Percentiles rank a stretch among this genome's conserved stretches.
Conservation (phyloP, 92 coral and sea anemone genomes). For the Phymanthus crucifer region DNA sequence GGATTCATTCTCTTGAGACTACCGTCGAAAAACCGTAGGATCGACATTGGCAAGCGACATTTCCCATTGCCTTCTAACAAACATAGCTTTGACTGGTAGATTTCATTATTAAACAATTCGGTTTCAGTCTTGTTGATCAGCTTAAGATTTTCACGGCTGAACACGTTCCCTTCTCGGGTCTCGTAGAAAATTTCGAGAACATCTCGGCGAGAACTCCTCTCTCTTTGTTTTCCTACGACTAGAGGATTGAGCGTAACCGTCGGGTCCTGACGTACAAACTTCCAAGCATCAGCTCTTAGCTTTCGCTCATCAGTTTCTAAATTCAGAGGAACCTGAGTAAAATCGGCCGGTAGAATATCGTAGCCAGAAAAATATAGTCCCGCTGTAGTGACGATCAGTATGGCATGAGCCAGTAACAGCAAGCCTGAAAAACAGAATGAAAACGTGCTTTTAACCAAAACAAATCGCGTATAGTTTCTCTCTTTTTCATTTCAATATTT, state of each 20-base stretch:
- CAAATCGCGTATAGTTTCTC: not conserved
- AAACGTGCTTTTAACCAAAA: not conserved
- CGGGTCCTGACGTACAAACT: conserved; percentile 82
- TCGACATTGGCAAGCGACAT: conserved; percentile 77
- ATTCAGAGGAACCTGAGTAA: conserved; percentile 86
- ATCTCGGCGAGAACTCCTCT: conserved; percentile 72
- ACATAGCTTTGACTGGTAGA: conserved; percentile 73
- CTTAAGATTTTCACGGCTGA: conserved; percentile 64
- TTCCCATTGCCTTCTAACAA: conserved; percentile 46
- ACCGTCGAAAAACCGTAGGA: conserved; percentile 89
- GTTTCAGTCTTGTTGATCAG: conserved; percentile 60
- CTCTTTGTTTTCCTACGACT: conserved; percentile 71
- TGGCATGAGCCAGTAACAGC: conserved; percentile 72
- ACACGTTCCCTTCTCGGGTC: conserved; percentile 61
- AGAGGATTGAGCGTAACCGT: conserved; percentile 77
- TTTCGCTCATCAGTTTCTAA: conserved; percentile 83
- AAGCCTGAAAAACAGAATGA: conserved; percentile 56
- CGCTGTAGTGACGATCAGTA: conserved; percentile 67
- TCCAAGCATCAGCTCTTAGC: conserved; percentile 97
- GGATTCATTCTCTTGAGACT: conserved; percentile 56
- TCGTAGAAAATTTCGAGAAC: conserved; percentile 85
- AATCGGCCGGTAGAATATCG: conserved; percentile 92
- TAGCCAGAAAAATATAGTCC: conserved; percentile 74
- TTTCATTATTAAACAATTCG: conserved; percentile 57
- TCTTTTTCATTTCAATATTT: conserved; percentile 1